Evolutionary conservation across 1,140 invertebrate genomes (phyloP).

Genomic region (Lethocerus indicus): DNA sequence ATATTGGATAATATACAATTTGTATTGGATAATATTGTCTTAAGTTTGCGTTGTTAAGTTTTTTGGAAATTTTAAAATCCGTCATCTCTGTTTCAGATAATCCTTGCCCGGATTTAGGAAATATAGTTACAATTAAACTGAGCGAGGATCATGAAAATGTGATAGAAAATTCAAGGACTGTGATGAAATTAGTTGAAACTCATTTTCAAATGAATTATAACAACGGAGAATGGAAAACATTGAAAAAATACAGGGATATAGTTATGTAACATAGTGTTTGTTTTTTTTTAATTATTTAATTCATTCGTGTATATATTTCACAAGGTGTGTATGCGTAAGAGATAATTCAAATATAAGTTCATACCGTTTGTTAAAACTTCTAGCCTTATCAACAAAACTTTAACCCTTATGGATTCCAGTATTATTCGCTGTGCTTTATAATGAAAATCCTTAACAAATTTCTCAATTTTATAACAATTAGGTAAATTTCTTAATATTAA

Average conservation of each 20-base stretch:
- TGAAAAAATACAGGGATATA: constrained; percentile 55
- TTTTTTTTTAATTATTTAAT: background rate
- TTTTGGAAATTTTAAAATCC: background rate
- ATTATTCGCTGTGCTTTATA: too few species aligned
- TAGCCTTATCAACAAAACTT: too few species aligned
- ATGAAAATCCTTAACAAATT: too few species aligned
- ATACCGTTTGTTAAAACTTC: too few species aligned
- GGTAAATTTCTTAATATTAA: too few species aligned
- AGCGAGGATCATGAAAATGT: constrained; percentile 72
- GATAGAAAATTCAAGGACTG: constrained; percentile 43
- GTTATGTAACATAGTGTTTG: background rate
- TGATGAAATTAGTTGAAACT: constrained; percentile 66
- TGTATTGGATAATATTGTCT: background rate
- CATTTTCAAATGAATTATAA: constrained; percentile 96
- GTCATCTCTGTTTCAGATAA: constrained; percentile 51
- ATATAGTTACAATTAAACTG: constrained; percentile 82
- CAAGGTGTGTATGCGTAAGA: background rate
- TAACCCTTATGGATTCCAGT: too few species aligned
- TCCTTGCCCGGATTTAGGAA: constrained; percentile 83
- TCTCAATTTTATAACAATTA: too few species aligned
- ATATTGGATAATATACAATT: background rate
- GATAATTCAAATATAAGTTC: too few species aligned
- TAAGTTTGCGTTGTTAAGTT: background rate
- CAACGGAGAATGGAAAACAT: constrained; percentile 82
- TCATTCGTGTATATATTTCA: background rate